Base-by-base conservation (phyloP, 2,113 vertebrate genomes). In the Panthera uncia region DNA sequence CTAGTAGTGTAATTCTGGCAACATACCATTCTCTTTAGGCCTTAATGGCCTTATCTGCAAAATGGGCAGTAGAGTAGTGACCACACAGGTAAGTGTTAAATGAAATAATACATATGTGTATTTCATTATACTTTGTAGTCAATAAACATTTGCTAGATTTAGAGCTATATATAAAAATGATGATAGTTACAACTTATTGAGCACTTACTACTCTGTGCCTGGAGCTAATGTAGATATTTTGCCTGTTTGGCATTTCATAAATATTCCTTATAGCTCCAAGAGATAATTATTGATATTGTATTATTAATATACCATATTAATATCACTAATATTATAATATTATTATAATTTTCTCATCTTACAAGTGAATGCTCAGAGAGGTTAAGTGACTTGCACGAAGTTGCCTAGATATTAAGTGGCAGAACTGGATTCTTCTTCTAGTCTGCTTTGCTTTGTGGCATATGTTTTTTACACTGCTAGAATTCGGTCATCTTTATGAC, bases 321-420 rank as follows among this genome's bases (percentile, higher is more conserved):
- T 52, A 55, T 45, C 55, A 83, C 25, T 27, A 12, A 31, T 57
- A 68, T 27, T 29, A 21, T 83, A 61, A 61, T 38, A 61, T 41
- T 48, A 65, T 16, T 57, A 29, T 16, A 63, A 41, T 33, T 0
- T 9, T 91, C 74, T 80, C 48, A 82, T 79, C 89, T 96, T 97
- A 92, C 41, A 94, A 95, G 74, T 94, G 73, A 89, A 5, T 95
- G 81, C 89, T 89, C 45, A 89, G 81, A 89, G 31, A 83, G 4
- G 13, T 36, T 89, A 89, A 95, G n/a, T 86, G 61, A 48, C 36
- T 73, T 79, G 27, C 4, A 25, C 63, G 63, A 74, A 87, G 27
- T 61, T 65, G 10, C 45, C 23, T 50, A 87, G 27, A 48, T 48
- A 74, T 16, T 69, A 41, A 81, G 8, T 83, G 73, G 27, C 23